Conservation (phyloP, 2,797 vertebrate species). For the Micrastur ruficollis region DNA sequence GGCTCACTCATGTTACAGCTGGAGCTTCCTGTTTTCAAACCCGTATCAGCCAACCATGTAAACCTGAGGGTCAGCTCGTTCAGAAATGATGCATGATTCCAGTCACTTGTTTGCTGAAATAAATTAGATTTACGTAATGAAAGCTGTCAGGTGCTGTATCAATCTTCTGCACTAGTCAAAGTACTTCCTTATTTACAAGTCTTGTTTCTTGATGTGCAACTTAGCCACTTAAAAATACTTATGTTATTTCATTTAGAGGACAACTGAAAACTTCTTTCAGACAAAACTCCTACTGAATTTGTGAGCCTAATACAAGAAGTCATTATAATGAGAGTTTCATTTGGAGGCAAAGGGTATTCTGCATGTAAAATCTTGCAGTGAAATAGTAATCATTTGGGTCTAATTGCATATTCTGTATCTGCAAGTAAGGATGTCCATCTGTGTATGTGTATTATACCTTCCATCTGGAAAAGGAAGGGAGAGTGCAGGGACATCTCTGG, state of each 20-base stretch:
- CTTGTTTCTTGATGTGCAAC: conserved; percentile 68
- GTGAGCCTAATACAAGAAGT: not conserved
- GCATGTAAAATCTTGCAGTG: not conserved
- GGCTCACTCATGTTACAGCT: conserved; percentile 80
- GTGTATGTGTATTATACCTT: not conserved
- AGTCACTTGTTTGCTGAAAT: conserved; percentile 75
- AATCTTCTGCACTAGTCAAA: conserved; percentile 51
- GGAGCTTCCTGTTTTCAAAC: conserved; percentile 80
- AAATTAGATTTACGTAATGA: conserved; percentile 75
- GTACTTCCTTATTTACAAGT: conserved; percentile 74
- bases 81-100: conserved; percentile 67
- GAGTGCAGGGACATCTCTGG: not conserved
- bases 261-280: not conserved
- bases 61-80: conserved; percentile 73
- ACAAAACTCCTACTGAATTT: not conserved
- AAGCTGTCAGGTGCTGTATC: conserved; percentile 75
- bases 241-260: not conserved
- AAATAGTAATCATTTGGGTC: not conserved
- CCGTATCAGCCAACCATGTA: conserved; percentile 73
- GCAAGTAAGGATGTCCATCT: not conserved
- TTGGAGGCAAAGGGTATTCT: not conserved
- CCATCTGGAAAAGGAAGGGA: not conserved
- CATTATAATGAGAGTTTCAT: not conserved
- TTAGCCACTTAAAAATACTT: conserved; percentile 4
- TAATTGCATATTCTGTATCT: not conserved